A percentile compares a stretch with the other conserved stretches of the same genome.
Evolutionary conservation across 92 coral and sea anemone genomes (phyloP).

Genomic region (Ricordea florida): DNA sequence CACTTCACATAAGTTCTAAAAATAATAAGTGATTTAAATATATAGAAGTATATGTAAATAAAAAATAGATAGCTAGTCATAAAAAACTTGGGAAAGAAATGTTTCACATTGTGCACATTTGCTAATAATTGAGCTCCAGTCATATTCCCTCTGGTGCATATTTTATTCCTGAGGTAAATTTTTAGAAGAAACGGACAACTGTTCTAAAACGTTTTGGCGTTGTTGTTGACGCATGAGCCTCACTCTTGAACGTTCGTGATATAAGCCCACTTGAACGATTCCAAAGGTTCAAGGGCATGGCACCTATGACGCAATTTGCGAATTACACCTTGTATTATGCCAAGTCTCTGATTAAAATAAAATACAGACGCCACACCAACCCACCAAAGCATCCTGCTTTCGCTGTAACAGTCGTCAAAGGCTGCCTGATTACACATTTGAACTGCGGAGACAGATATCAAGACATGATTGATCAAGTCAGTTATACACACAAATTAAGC

Average conservation of each 20-base stretch:
- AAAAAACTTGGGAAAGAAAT: too few species aligned
- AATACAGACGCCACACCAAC: neutral
- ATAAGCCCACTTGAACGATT: conserved; percentile 10
- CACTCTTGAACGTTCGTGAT: conserved; percentile 5
- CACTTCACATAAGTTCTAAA: too few species aligned
- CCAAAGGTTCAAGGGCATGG: neutral
- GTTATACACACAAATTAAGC: too few species aligned
- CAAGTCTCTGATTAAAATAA: neutral
- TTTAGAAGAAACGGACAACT: conserved; percentile 10
- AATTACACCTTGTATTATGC: too few species aligned
- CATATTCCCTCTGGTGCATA: too few species aligned
- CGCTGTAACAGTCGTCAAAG: too few species aligned
- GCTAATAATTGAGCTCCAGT: neutral
- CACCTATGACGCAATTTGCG: conserved; percentile 1
- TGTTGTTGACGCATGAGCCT: conserved; percentile 13
- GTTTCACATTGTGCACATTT: conserved; percentile 11
- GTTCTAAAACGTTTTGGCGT: conserved; percentile 1
- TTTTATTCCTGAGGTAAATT: neutral
- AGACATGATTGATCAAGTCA: too few species aligned
- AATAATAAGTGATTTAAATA: too few species aligned
- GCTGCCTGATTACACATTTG: too few species aligned
- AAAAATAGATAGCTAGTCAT: too few species aligned
- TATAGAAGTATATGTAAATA: too few species aligned
- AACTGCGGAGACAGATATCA: too few species aligned
- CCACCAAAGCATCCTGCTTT: neutral